phyloP scores from a whole-genome alignment of 2,113 vertebrate genomes.

The Hippocampus barbouri region DNA sequence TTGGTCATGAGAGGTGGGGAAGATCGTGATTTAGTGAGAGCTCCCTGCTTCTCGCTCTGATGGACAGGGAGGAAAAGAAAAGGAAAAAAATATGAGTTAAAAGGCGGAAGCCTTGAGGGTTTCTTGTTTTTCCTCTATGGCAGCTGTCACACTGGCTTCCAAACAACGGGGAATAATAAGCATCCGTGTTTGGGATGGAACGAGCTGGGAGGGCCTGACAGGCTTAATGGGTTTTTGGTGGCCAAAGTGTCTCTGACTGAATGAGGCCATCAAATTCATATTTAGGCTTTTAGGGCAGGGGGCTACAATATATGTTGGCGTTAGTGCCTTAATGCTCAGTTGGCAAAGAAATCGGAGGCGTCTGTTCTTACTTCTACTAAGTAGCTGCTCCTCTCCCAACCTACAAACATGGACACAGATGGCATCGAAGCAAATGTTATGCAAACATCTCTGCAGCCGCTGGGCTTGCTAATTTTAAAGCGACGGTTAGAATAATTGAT shows the following conservation, averaged over 20 bases:
- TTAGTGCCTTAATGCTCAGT: slow-evolving; percentile 19
- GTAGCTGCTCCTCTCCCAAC: slow-evolving; percentile 22
- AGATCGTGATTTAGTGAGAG: slow-evolving; percentile 12
- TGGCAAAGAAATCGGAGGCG: slow-evolving; percentile 8
- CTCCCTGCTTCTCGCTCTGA: slow-evolving; percentile 17
- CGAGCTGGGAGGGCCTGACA: slow-evolving; percentile 51
- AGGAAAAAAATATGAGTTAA: slow-evolving; percentile 8
- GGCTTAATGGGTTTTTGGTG: slow-evolving; percentile 40
- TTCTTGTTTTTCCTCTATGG: slow-evolving; percentile 41
- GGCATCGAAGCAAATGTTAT: slow-evolving; percentile 58
- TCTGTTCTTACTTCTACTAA: slow-evolving; percentile 24
- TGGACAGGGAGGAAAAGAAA: background rate
- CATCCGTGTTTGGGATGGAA: slow-evolving; percentile 52
- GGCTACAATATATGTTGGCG: slow-evolving; percentile 28
- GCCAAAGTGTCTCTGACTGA: slow-evolving; percentile 61
- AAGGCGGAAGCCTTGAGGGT: slow-evolving; percentile 29
- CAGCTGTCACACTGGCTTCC: slow-evolving; percentile 56
- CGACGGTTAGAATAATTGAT: background rate
- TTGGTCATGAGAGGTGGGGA: slow-evolving; percentile 1
- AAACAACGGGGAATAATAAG: slow-evolving; percentile 41
- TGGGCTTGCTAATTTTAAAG: slow-evolving; percentile 50
- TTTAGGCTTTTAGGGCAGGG: slow-evolving; percentile 33
- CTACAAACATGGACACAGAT: slow-evolving; percentile 60
- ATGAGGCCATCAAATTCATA: slow-evolving; percentile 57
- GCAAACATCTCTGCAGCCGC: slow-evolving; percentile 56